phyloP scores from a whole-genome alignment of 2,888 invertebrate species.

The Hetaerina titia region DNA sequence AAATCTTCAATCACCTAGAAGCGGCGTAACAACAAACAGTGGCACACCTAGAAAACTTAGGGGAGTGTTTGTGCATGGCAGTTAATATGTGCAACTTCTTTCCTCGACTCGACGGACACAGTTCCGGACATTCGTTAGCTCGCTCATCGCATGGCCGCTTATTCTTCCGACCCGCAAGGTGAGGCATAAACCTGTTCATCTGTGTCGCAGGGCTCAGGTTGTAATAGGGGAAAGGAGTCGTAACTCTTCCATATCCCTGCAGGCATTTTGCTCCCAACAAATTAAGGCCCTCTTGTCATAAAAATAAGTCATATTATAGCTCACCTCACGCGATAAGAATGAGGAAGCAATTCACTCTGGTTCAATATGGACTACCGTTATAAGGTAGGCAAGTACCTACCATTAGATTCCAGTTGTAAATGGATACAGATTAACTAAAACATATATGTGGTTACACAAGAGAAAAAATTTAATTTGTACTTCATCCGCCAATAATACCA shows the following conservation, averaged over 20 bases:
- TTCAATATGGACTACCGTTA: neutral
- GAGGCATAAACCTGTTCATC: constrained; percentile 21
- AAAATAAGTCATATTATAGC: neutral
- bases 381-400: neutral
- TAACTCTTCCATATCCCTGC: neutral
- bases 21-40: neutral
- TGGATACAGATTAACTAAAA: neutral
- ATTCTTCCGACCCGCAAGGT: constrained; percentile 21
- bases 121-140: constrained; percentile 1
- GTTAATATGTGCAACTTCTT: neutral
- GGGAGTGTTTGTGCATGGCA: neutral
- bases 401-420: neutral
- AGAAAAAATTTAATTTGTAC: neutral
- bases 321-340: neutral
- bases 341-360: neutral
- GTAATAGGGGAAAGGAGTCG: neutral
- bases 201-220: neutral
- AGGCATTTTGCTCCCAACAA: neutral
- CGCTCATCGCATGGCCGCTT: neutral
- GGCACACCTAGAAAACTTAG: neutral
- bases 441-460: neutral
- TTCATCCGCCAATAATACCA: neutral
- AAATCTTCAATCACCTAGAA: neutral
- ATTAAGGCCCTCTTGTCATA: neutral
- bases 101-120: neutral